These are phyloP conservation scores for Scaptomyza hsui DNA, from an alignment of 1,140 invertebrate species.

Conservation along the genomic window DNA sequence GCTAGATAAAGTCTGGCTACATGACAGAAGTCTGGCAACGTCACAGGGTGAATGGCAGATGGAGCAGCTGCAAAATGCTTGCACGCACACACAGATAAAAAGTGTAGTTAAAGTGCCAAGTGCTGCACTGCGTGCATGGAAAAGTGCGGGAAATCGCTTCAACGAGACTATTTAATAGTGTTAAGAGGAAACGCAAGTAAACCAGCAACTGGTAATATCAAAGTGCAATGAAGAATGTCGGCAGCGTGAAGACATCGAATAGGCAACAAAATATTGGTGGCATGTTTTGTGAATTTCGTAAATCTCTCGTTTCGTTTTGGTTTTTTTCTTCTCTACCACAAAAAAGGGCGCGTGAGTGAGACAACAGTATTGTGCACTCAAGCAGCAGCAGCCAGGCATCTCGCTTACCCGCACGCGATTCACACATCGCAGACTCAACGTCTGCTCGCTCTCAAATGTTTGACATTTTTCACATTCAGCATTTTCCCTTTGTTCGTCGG, in stretches of 20 bases:
- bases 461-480: conserved; percentile 76
- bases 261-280: conserved; percentile 45
- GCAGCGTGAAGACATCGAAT: conserved; percentile 13
- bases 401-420: conserved; percentile 41
- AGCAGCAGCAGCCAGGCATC: conserved; percentile 37
- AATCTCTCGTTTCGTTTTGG: conserved; percentile 67
- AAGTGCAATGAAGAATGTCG: conserved; percentile 24
- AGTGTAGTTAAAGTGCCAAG: conserved; percentile 43
- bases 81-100: conserved; percentile 45
- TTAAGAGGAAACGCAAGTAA: conserved; percentile 8
- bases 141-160: conserved; percentile 51
- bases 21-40: conserved; percentile 14
- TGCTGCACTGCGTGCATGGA: conserved; percentile 46
- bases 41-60: conserved; percentile 28
- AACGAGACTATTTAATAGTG: conserved; percentile 29
- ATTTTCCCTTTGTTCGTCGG: conserved; percentile 80
- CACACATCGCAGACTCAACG: conserved; percentile 60
- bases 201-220: conserved; percentile 7
- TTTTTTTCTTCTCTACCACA: conserved; percentile 79
- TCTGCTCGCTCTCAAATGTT: conserved; percentile 67
- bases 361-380: conserved; percentile 32
- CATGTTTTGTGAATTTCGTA: conserved; percentile 62
- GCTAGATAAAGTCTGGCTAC: neutral
- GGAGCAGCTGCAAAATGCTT: conserved; percentile 52
- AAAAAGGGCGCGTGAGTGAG: conserved; percentile 64